A percentile compares a stretch with the other conserved stretches of the same genome.
Conservation (phyloP, 1,140 invertebrate species). For the Drosophila prosaltans region DNA sequence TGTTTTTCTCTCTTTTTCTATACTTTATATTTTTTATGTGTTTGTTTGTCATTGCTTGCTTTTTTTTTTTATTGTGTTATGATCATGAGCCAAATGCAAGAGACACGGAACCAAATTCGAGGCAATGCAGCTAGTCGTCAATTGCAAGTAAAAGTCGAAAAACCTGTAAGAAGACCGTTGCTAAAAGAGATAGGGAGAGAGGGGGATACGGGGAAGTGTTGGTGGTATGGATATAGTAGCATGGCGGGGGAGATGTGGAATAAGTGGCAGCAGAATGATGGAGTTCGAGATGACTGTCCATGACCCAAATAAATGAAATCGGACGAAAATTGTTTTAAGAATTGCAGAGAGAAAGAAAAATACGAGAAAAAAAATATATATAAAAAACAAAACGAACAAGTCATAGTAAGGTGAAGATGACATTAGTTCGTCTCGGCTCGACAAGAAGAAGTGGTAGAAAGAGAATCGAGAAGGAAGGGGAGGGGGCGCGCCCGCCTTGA, state of each 20-base stretch:
- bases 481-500: not conserved
- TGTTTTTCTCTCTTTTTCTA: no score
- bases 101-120: conserved; percentile 64
- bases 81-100: conserved; percentile 44
- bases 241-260: no score
- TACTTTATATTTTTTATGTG: no score
- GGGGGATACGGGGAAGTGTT: not conserved
- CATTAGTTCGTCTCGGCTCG: not conserved
- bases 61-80: conserved; percentile 20
- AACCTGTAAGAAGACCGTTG: conserved; percentile 59
- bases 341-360: conserved; percentile 45
- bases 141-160: conserved; percentile 79
- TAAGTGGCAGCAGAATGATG: conserved; percentile 12
- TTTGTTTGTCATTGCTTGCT: no score
- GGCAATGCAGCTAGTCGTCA: conserved; percentile 41
- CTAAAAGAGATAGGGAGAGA: not conserved
- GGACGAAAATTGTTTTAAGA: conserved; percentile 66
- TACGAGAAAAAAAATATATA: conserved; percentile 2
- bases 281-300: conserved; percentile 67
- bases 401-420: conserved; percentile 6
- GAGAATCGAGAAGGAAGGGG: not conserved
- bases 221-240: no score
- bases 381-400: not conserved
- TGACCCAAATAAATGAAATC: conserved; percentile 74
- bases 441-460: not conserved